Evolutionary conservation across 2,797 vertebrate species (phyloP), one percentile per base, ranked within the genome.

Genomic region (Lacerta viridis): DNA sequence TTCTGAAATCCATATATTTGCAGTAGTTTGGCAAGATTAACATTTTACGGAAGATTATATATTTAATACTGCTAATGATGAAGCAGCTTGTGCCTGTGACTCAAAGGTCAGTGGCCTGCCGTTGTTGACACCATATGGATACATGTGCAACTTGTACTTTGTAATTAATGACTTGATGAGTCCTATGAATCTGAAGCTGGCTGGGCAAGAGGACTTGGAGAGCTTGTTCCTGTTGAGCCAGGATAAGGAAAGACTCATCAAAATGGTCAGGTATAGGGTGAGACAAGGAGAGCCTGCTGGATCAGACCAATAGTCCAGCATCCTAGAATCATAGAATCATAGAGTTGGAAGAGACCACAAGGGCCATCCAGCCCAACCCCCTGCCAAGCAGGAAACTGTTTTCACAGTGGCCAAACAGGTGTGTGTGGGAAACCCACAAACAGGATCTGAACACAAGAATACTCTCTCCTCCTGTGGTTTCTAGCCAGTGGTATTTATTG

Each of bases 41-140:
- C 82, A 10, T 55, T 43, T 69, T 72, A 50, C 3, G 5, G 68
- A 72, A 72, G 68, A 72, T 55, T 50, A 83, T 7, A 36, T 33
- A 25, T 27, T 41, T 41, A 23, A 27, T 27, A 25, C 18, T 72
- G 17, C 68, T 74, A 55, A 55, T 11, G 20, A 55, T 84, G 68
- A 10, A 59, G n/a, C 82, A 74, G 46, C 69, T 84, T 74, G n/a
- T 59, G 46, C 15, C 20, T 25, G 68, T 55, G 55, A 3, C 20
- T 55, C 69, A 84, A 84, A 83, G 66, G 41, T 83, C 66, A 83
- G 25, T 27, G 69, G 18, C 43, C 20, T 55, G 46, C 43, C 36
- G n/a, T 74, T 84, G 29, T 55, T 84, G 69, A 84, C 82, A 72
- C 46, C 69, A 84, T 55, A 84, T 84, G 41, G 43, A 74, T 74